These are phyloP conservation scores for Diarsia dahlii DNA, from an alignment of 2,888 invertebrate genomes.

Conservation along the genomic window DNA sequence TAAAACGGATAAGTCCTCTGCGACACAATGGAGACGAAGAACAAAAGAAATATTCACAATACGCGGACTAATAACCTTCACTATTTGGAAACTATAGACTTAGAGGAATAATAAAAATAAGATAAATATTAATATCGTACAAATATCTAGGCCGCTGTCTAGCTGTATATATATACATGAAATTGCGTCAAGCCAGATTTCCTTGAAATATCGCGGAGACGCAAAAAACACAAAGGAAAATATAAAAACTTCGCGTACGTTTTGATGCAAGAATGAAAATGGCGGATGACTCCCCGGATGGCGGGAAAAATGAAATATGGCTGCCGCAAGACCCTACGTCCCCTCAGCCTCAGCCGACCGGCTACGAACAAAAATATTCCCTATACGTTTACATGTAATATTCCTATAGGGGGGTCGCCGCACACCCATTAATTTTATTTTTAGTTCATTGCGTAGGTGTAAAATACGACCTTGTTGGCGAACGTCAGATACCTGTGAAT, in stretches of 20 bases:
- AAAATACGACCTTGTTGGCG: slow-evolving; percentile 52
- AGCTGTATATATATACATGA: slow-evolving; percentile 19
- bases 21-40: background rate
- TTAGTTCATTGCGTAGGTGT: slow-evolving; percentile 66
- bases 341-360: slow-evolving; percentile 58
- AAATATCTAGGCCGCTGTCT: slow-evolving; percentile 30
- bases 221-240: slow-evolving; percentile 66
- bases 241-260: slow-evolving; percentile 70
- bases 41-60: slow-evolving; percentile 27
- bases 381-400: slow-evolving; percentile 60
- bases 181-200: slow-evolving; percentile 54
- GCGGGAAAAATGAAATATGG: slow-evolving; percentile 85
- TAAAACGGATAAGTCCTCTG: slow-evolving; percentile 21
- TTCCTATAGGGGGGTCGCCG: slow-evolving; percentile 63
- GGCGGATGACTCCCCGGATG: slow-evolving; percentile 77
- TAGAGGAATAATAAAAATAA: slow-evolving; percentile 15
- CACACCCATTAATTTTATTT: slow-evolving; percentile 66
- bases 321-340: slow-evolving; percentile 73
- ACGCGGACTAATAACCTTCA: background rate
- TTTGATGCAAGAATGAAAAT: slow-evolving; percentile 79
- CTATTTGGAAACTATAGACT: slow-evolving; percentile 23
- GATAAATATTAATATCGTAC: slow-evolving; percentile 40
- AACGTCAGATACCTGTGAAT: slow-evolving; percentile 35
- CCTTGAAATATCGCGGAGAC: slow-evolving; percentile 43
- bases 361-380: slow-evolving; percentile 60